Percentiles rank a stretch among this genome's conserved stretches.
Evolutionary conservation across 2,113 vertebrate genomes (phyloP).

Genomic region (Tursiops truncatus): DNA sequence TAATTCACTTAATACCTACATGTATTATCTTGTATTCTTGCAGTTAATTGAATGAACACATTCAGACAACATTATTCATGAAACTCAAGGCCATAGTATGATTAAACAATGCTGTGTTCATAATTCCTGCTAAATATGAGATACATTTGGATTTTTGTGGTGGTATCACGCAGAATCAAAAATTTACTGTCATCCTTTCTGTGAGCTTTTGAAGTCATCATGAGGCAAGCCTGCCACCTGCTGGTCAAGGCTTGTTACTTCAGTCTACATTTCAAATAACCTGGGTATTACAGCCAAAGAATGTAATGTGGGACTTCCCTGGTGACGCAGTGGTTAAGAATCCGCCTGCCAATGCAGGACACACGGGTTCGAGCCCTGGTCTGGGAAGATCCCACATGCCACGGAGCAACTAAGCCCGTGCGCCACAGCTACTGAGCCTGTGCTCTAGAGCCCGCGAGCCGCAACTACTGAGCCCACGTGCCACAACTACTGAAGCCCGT

Average conservation of each 20-base stretch:
- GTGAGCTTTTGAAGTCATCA: neutral
- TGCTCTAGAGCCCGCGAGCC: accelerated
- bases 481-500: too few relatives aligned
- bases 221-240: conserved; percentile 79
- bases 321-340: too few relatives aligned
- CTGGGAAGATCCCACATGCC: too few relatives aligned
- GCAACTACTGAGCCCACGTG: too few relatives aligned
- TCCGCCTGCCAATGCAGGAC: too few relatives aligned
- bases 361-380: too few relatives aligned
- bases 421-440: too few relatives aligned
- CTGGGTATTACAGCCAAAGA: neutral
- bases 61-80: neutral
- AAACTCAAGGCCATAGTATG: neutral
- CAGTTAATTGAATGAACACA: neutral
- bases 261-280: neutral
- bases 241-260: conserved; percentile 64
- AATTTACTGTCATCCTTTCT: neutral
- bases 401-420: too few relatives aligned
- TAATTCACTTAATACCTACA: neutral
- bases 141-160: conserved; percentile 45
- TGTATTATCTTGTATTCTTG: neutral
- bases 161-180: conserved; percentile 20
- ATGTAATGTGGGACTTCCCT: neutral
- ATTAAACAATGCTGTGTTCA: neutral
- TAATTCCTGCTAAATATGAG: neutral